Conservation (phyloP, 2,888 invertebrate genomes). For the Mesorhabditis belari region DNA sequence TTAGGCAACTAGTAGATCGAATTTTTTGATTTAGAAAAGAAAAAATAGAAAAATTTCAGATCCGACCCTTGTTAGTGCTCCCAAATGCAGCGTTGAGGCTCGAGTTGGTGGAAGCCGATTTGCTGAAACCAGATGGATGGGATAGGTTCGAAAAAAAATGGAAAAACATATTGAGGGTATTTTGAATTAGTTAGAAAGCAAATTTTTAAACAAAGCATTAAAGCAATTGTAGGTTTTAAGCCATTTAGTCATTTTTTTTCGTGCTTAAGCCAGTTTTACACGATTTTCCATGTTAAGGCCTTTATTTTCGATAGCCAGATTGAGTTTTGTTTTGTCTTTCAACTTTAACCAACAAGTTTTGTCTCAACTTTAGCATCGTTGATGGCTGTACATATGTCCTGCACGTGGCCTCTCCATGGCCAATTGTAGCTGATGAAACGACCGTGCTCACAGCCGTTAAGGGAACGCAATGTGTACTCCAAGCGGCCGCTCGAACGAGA, state of each 20-base stretch:
- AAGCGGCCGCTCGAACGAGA: conserved; percentile 55
- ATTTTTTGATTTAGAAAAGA: background rate
- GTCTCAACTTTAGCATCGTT: conserved; percentile 22
- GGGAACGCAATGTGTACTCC: conserved; percentile 57
- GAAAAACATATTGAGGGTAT: conserved; percentile 1
- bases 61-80: conserved; percentile 15
- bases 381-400: conserved; percentile 27
- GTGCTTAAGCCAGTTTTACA: too few species aligned
- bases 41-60: conserved; percentile 6
- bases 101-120: conserved; percentile 59
- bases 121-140: conserved; percentile 55
- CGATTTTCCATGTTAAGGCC: too few species aligned
- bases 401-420: conserved; percentile 36
- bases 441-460: conserved; percentile 55
- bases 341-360: too few species aligned
- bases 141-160: conserved; percentile 28
- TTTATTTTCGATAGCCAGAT: too few species aligned
- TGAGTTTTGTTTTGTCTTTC: too few species aligned
- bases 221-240: too few species aligned
- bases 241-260: too few species aligned
- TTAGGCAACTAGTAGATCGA: too few species aligned
- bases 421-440: conserved; percentile 33
- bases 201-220: background rate
- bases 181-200: background rate
- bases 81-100: conserved; percentile 55